phyloP scores from a whole-genome alignment of 2,113 vertebrate species.

The Lipophrys pholis region DNA sequence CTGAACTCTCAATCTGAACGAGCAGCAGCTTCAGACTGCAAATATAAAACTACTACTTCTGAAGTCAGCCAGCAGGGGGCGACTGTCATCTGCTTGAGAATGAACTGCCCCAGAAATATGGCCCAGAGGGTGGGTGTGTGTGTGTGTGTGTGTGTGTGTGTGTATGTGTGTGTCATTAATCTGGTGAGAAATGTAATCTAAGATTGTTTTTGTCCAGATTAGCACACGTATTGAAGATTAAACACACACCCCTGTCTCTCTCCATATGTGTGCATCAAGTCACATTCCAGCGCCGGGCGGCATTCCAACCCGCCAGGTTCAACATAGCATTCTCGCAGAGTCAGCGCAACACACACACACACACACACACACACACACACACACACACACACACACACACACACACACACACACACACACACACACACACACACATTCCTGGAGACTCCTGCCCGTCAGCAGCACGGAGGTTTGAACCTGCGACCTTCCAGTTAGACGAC shows the following conservation, averaged over 20 bases:
- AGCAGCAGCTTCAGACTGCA: too few relatives aligned
- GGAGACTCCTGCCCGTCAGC: conserved; percentile 37
- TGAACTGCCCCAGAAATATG: too few relatives aligned
- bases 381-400: conserved; percentile 33
- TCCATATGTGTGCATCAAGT: too few relatives aligned
- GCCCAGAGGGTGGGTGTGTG: not conserved
- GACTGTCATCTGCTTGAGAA: fast-evolving
- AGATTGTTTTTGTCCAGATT: too few relatives aligned
- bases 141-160: conserved; percentile 21
- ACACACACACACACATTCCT: too few relatives aligned
- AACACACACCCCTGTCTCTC: too few relatives aligned
- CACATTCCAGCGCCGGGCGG: conserved; percentile 62
- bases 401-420: conserved; percentile 37
- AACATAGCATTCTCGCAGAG: too few relatives aligned
- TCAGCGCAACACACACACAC: conserved; percentile 33
- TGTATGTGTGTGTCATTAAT: too few relatives aligned
- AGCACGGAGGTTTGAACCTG: conserved; percentile 25
- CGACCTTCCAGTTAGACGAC: conserved; percentile 4
- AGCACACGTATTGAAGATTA: too few relatives aligned
- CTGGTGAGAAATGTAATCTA: too few relatives aligned
- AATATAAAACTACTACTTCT: not conserved
- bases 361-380: conserved; percentile 35
- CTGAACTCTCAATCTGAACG: too few relatives aligned
- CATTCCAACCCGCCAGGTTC: conserved; percentile 46
- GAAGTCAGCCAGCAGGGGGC: conserved; percentile 31